Conservation (phyloP, 2,888 invertebrate species). For the Uloborus plumipes region DNA sequence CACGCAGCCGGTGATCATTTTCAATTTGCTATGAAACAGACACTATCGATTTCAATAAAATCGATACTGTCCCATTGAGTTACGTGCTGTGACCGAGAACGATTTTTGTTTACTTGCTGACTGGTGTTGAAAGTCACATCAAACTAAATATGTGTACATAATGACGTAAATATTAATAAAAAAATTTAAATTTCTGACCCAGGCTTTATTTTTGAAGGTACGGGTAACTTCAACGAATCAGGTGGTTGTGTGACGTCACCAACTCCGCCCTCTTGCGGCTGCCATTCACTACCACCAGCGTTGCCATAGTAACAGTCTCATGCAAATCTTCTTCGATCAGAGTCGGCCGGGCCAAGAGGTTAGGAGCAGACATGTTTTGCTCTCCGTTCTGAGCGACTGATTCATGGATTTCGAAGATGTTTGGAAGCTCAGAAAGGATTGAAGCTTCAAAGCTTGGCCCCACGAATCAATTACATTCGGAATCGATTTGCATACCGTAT, state of each 20-base stretch:
- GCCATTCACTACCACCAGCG: conserved; percentile 53
- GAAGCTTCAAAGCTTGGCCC: not conserved
- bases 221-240: conserved; percentile 42
- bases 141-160: too few species aligned
- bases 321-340: conserved; percentile 59
- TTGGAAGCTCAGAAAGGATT: not conserved
- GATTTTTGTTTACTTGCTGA: too few species aligned
- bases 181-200: conserved; percentile 5
- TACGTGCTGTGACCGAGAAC: too few species aligned
- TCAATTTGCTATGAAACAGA: conserved; percentile 3
- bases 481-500: too few species aligned
- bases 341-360: conserved; percentile 22
- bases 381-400: not conserved
- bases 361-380: conserved; percentile 44
- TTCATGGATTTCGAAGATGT: not conserved
- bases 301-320: conserved; percentile 48
- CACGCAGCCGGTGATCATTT: conserved; percentile 1
- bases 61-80: conserved; percentile 7
- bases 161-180: too few species aligned
- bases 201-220: conserved; percentile 29
- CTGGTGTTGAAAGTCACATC: too few species aligned
- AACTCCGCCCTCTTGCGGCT: conserved; percentile 56
- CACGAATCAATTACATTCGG: not conserved
- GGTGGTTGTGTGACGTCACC: conserved; percentile 31
- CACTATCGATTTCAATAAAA: conserved; percentile 6